Evolutionary conservation across 2,888 invertebrate species (phyloP).

Genomic region (Pseudeuparius sepicola): DNA sequence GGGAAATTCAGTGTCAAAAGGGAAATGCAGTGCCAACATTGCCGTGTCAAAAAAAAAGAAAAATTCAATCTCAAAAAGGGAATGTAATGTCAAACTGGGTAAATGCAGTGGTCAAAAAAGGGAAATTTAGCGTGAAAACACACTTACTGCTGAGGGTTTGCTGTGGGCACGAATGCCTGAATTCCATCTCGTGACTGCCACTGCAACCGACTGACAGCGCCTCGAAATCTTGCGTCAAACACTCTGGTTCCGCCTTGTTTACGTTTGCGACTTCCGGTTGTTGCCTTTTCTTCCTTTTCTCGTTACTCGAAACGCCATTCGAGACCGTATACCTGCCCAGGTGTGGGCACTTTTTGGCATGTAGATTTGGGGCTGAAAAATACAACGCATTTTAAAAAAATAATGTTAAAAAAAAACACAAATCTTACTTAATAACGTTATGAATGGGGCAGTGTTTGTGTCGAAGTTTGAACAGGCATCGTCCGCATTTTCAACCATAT

Average conservation of each 20-base stretch:
- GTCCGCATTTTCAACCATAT: conserved; percentile 48
- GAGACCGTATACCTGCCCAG: conserved; percentile 54
- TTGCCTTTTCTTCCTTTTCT: conserved; percentile 41
- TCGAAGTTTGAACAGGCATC: conserved; percentile 55
- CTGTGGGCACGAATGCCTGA: conserved; percentile 46
- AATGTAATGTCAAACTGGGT: too few relatives aligned
- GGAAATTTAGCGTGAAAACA: too few relatives aligned
- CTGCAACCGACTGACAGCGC: conserved; percentile 52
- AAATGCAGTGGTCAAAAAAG: too few relatives aligned
- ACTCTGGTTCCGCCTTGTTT: conserved; percentile 35
- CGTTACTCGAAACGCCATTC: conserved; percentile 16
- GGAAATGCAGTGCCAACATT: too few relatives aligned
- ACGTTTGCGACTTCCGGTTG: too few relatives aligned
- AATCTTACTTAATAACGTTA: conserved; percentile 56
- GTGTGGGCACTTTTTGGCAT: conserved; percentile 57
- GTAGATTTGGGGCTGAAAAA: conserved; percentile 50
- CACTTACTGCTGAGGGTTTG: conserved; percentile 43
- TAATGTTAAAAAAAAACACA: conserved; percentile 11
- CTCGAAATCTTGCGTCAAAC: conserved; percentile 45
- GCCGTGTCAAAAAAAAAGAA: too few relatives aligned
- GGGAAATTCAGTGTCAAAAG: too few relatives aligned
- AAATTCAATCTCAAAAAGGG: too few relatives aligned
- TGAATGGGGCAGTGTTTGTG: conserved; percentile 44
- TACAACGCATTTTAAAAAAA: too few relatives aligned
- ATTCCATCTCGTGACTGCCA: conserved; percentile 49